Evolutionary conservation across 1,140 invertebrate species (phyloP).

Genomic region (Coptotermes formosanus): DNA sequence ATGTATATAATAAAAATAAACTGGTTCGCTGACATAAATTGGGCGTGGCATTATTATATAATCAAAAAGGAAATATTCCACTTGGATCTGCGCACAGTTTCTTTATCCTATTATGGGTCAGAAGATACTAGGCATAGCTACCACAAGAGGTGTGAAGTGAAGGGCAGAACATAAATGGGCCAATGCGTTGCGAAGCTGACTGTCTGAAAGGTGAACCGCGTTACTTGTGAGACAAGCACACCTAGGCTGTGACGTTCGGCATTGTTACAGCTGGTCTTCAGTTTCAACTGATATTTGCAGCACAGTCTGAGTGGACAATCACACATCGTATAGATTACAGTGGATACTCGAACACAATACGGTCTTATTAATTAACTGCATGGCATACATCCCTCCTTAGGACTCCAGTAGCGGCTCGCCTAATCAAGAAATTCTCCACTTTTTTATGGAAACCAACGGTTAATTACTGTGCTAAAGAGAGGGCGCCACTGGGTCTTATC

Average conservation of each 20-base stretch:
- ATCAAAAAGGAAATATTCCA: neutral
- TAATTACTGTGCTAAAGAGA: too few relatives aligned
- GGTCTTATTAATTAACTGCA: too few relatives aligned
- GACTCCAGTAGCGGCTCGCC: too few relatives aligned
- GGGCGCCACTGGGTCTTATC: too few relatives aligned
- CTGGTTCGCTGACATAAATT: neutral
- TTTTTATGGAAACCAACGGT: too few relatives aligned
- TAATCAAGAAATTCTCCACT: too few relatives aligned
- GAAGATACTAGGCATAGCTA: neutral
- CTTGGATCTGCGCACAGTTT: neutral
- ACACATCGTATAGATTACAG: too few relatives aligned
- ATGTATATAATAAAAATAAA: neutral
- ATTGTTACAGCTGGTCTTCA: too few relatives aligned
- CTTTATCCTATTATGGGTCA: neutral
- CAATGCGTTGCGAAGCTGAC: neutral
- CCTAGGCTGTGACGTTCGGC: neutral
- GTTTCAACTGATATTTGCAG: too few relatives aligned
- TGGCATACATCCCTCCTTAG: too few relatives aligned
- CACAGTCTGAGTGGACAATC: too few relatives aligned
- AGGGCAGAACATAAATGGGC: neutral
- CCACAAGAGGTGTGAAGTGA: neutral
- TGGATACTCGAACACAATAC: too few relatives aligned
- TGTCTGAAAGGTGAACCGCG: constrained; percentile 3
- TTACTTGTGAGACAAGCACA: neutral
- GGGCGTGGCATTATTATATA: neutral